Percentiles rank a stretch among this genome's conserved stretches.
phyloP scores from a whole-genome alignment of 64 coral and sea anemone species.

The Montipora sp. region DNA sequence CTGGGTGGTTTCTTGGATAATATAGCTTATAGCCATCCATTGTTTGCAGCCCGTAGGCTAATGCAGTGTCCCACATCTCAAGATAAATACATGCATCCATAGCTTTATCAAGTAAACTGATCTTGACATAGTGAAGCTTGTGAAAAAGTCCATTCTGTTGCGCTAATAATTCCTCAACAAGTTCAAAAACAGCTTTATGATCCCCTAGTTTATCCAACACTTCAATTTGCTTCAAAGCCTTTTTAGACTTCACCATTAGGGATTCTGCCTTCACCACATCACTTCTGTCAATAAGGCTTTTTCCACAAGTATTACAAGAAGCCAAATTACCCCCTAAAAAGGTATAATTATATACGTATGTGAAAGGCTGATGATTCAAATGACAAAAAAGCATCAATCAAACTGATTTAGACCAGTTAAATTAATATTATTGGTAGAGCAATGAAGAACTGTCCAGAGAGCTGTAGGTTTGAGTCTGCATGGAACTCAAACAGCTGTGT shows the following conservation, averaged over 20 bases:
- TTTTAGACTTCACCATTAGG: conserved; percentile 19
- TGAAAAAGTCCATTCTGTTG: conserved; percentile 57
- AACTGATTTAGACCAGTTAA: too few species aligned
- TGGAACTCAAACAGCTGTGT: too few species aligned
- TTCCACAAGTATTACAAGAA: conserved; percentile 55
- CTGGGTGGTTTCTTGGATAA: conserved; percentile 86
- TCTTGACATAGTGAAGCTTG: conserved; percentile 58
- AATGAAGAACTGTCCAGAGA: too few species aligned
- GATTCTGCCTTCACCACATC: conserved; percentile 5
- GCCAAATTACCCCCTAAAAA: conserved; percentile 25
- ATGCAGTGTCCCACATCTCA: conserved; percentile 75
- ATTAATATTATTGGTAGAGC: too few species aligned
- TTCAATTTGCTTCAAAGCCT: conserved; percentile 63
- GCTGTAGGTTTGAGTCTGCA: too few species aligned
- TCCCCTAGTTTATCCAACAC: conserved; percentile 23
- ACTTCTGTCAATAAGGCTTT: conserved; percentile 16
- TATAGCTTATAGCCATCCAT: conserved; percentile 69
- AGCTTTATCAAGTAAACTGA: conserved; percentile 76
- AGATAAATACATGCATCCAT: conserved; percentile 86
- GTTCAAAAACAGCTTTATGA: conserved; percentile 48
- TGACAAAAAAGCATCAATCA: too few species aligned
- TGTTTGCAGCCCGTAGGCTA: conserved; percentile 81
- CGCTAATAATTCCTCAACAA: conserved; percentile 66
- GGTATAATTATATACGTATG: background rate
- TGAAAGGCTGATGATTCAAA: background rate